Conservation (phyloP, 2,797 vertebrate genomes). For the Semotilus atromaculatus region DNA sequence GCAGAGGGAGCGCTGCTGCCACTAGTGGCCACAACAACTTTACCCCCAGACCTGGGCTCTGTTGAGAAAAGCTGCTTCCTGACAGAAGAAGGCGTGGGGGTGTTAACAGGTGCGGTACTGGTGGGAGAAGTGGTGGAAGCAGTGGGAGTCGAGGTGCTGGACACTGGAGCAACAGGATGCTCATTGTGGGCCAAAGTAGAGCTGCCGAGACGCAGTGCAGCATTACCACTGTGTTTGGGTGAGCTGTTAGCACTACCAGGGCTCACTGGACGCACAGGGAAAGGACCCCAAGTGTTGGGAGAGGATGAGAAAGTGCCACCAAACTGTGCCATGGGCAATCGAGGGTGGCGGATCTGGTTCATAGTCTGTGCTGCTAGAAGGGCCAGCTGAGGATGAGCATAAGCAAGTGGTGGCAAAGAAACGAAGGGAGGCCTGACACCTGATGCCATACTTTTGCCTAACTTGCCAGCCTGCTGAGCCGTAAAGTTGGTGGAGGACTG, state of each 20-base stretch:
- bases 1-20: constrained; percentile 68
- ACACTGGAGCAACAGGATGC: constrained; percentile 72
- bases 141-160: constrained; percentile 72
- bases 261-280: constrained; percentile 96
- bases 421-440: constrained; percentile 95
- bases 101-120: constrained; percentile 80
- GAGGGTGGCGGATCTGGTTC: constrained; percentile 98
- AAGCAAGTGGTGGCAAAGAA: constrained; percentile 93
- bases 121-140: constrained; percentile 78
- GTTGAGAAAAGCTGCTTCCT: constrained; percentile 93
- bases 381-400: constrained; percentile 96
- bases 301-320: constrained; percentile 95
- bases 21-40: constrained; percentile 75
- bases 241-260: constrained; percentile 94
- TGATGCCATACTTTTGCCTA: constrained; percentile 89
- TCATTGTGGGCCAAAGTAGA: constrained; percentile 77
- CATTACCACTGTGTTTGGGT: constrained; percentile 90
- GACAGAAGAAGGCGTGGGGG: constrained; percentile 89
- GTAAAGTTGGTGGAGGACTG: constrained; percentile 86
- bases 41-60: constrained; percentile 83
- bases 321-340: constrained; percentile 97
- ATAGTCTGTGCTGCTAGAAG: constrained; percentile 97
- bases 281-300: constrained; percentile 97
- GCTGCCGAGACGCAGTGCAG: constrained; percentile 70
- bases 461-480: constrained; percentile 86